Base-by-base conservation (phyloP, 1,140 invertebrate species). In the Trichoplusia ni region DNA sequence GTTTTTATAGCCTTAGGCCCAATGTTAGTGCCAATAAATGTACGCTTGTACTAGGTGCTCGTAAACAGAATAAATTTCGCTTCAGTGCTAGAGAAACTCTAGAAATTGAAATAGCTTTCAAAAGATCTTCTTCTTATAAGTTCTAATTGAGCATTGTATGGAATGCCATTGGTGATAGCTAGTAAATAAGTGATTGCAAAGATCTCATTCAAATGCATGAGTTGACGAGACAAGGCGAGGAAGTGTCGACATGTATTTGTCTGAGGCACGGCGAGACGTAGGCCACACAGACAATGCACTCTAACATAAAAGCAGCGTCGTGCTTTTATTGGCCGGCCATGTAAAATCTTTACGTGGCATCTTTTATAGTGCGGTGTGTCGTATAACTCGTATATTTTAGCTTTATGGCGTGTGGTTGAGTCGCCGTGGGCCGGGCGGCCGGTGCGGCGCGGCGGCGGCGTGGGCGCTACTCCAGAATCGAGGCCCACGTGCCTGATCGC, bases 401-500 rank as follows among this genome's bases (percentile, higher is more conserved):
- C 71, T 82, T 85, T 86, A 82, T 83, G 77, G 73, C 59, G 64
- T 66, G 58, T 46, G 69, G 64, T 27, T 37, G 64, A 35, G 47
- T 60, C 59, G 53, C 64, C 73, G 84, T 82, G 76, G 82, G 82
- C 69, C 46, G 77, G n/a, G n/a, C n/a, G n/a, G n/a, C n/a, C n/a
- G n/a, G n/a, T n/a, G n/a, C n/a, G n/a, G n/a, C n/a, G n/a, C n/a
- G n/a, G 66, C 75, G 37, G 37, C 37, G 13, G 37, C 79, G 87
- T 90, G 79, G 85, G 85, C 77, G 84, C 77, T 84, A 85, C 80
- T 84, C 83, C 81, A 82, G 82, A 81, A 86, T 75, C 66, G 74
- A 77, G 68, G 76, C 82, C 82, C 82, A 86, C 83, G 82, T 86
- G 80, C 77, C 79, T 65, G 84, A 86, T 87, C 70, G 62, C 64